These are phyloP conservation scores for Butastur rufipennis DNA, from an alignment of 2,113 vertebrate species.

Conservation along the genomic window DNA sequence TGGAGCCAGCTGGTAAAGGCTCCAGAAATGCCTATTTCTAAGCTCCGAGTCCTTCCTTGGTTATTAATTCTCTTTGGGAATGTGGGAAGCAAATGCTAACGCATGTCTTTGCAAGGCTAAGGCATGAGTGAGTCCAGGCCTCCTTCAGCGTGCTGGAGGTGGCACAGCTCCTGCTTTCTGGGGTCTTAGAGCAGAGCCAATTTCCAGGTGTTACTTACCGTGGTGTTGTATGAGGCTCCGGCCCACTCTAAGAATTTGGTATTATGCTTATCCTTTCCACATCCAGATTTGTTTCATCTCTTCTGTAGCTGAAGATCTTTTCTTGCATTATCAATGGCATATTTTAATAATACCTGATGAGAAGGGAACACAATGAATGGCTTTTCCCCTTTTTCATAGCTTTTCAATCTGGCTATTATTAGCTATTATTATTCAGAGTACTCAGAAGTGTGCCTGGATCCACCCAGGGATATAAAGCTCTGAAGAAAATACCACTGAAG, in stretches of 20 bases:
- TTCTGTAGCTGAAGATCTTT: not conserved
- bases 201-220: not conserved
- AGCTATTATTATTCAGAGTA: not conserved
- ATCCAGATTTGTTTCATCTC: not conserved
- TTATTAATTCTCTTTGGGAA: not conserved
- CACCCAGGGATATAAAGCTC: not conserved
- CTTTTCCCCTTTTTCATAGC: not conserved
- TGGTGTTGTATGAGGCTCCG: not conserved
- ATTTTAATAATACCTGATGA: slow-evolving; percentile 10
- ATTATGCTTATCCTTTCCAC: not conserved
- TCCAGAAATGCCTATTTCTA: not conserved
- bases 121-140: too few relatives aligned
- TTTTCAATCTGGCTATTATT: not conserved
- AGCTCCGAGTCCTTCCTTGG: rapidly evolving
- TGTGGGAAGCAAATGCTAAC: not conserved
- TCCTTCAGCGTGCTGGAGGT: not conserved
- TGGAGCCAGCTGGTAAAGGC: not conserved
- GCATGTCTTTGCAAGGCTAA: not conserved
- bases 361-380: not conserved
- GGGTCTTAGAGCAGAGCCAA: not conserved
- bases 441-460: not conserved
- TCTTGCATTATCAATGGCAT: not conserved
- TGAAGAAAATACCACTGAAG: not conserved
- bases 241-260: not conserved
- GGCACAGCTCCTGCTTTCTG: not conserved